Percentiles rank a stretch among this genome's conserved stretches.
Evolutionary conservation across 2,888 invertebrate species (phyloP).

Genomic region (Nemurella pictetii): DNA sequence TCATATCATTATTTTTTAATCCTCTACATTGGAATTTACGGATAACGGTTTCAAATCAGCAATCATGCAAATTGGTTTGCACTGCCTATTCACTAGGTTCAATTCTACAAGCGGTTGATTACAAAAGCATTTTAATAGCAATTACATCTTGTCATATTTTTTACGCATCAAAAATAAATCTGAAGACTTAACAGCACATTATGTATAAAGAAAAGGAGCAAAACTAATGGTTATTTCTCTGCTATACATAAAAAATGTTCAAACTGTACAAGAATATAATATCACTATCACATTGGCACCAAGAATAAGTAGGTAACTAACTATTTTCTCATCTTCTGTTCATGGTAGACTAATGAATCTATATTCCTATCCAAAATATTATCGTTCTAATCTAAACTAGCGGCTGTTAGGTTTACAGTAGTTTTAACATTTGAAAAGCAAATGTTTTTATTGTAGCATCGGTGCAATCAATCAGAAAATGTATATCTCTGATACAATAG

Average conservation of each 20-base stretch:
- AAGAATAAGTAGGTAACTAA: neutral
- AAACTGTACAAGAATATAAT: neutral
- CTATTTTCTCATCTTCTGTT: neutral
- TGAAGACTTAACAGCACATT: neutral
- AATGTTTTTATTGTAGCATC: conserved; percentile 2
- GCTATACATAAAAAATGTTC: neutral
- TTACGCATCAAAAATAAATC: neutral
- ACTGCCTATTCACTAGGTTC: neutral
- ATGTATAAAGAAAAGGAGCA: neutral
- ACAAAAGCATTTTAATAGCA: neutral
- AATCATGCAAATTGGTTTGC: neutral
- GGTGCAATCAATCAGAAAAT: neutral
- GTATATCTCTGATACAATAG: neutral
- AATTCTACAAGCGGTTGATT: neutral
- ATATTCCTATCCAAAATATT: neutral
- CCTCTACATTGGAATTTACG: too few relatives aligned
- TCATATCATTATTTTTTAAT: too few relatives aligned
- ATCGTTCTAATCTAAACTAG: conserved; percentile 4
- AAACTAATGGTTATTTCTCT: neutral
- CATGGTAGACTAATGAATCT: neutral
- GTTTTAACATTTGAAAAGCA: conserved; percentile 5
- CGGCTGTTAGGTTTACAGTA: neutral
- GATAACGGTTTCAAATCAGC: neutral
- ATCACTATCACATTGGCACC: neutral
- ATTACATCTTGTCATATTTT: neutral